Conservation (phyloP, 2,797 vertebrate genomes). For the Smutsia temminckii region DNA sequence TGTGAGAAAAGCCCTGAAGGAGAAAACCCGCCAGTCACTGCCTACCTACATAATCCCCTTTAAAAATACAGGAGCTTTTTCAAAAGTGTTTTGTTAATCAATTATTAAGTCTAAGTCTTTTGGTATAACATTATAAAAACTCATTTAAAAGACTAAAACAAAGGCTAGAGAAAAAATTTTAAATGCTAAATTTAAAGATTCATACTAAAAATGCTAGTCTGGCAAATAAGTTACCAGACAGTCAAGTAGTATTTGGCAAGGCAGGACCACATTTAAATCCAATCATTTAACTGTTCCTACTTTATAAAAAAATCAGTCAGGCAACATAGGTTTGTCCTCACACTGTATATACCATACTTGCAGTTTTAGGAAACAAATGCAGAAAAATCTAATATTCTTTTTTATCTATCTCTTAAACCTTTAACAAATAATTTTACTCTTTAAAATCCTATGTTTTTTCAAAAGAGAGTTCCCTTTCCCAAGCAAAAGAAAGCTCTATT, state of each 20-base stretch:
- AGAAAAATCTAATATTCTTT: constrained; percentile 14
- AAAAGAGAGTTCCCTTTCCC: constrained; percentile 20
- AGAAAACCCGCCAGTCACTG: not conserved
- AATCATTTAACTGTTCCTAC: not conserved
- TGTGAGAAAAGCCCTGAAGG: not conserved
- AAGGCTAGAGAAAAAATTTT: not conserved
- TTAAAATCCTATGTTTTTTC: constrained; percentile 21
- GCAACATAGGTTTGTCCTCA: not conserved
- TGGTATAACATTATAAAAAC: not conserved
- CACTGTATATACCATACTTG: not conserved
- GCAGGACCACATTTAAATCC: not conserved
- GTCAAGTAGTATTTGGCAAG: constrained; percentile 63
- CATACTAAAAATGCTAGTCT: not conserved
- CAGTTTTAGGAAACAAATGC: not conserved
- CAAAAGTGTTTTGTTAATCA: not conserved
- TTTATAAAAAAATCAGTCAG: not conserved
- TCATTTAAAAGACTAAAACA: not conserved
- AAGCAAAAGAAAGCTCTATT: constrained; percentile 3
- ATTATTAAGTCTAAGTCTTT: not conserved
- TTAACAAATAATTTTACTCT: constrained; percentile 30
- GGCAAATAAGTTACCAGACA: constrained; percentile 29
- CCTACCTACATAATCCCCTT: rapidly evolving
- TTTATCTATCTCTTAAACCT: not conserved
- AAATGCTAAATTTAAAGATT: not conserved
- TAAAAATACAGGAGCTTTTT: not conserved